phyloP scores from a whole-genome alignment of 2,797 vertebrate species.

The Eremophila alpestris region DNA sequence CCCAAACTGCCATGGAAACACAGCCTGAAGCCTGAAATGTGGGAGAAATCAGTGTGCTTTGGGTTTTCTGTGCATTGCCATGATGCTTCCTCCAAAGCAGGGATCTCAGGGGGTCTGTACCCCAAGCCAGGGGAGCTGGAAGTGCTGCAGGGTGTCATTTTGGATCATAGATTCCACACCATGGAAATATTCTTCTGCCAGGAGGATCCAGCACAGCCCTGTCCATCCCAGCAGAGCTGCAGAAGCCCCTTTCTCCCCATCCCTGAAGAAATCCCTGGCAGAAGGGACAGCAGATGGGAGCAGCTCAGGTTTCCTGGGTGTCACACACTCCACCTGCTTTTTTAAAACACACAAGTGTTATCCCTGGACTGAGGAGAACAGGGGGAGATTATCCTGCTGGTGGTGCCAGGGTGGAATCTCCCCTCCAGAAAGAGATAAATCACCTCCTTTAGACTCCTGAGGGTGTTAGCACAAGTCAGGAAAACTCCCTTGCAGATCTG shows the following conservation, averaged over 20 bases:
- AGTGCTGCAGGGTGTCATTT: not conserved
- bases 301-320: not conserved
- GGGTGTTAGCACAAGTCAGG: not conserved
- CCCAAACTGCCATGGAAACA: fast-evolving
- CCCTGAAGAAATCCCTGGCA: not conserved
- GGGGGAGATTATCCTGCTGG: not conserved
- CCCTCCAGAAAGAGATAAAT: not conserved
- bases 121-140: not conserved
- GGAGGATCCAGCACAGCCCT: not conserved
- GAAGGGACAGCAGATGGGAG: constrained; percentile 41
- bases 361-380: not conserved
- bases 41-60: fast-evolving
- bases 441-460: not conserved
- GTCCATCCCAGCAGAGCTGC: not conserved
- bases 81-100: fast-evolving
- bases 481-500: not conserved
- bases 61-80: not conserved
- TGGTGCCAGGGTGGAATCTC: not conserved
- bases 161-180: not conserved
- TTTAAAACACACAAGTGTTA: not conserved
- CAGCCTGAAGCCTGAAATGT: not conserved
- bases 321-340: not conserved
- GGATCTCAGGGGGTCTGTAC: fast-evolving
- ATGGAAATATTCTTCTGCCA: not conserved
- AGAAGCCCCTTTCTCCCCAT: not conserved